A percentile compares a stretch with the other conserved stretches of the same genome.
These are phyloP conservation scores for Labeo calbasu DNA, from an alignment of 2,797 vertebrate species.

Conservation along the genomic window DNA sequence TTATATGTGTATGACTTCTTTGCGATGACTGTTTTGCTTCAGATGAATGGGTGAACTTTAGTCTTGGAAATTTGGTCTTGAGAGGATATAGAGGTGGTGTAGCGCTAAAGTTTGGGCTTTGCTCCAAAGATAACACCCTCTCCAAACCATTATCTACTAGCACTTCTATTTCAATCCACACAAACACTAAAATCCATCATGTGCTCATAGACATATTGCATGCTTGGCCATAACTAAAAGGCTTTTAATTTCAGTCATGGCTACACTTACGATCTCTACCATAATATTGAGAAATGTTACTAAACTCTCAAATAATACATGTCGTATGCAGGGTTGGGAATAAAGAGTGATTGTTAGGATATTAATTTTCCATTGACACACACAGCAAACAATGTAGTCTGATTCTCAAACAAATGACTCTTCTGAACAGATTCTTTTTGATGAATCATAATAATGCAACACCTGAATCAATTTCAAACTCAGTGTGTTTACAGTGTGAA, in stretches of 20 bases:
- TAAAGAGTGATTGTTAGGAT: background rate
- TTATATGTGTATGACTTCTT: background rate
- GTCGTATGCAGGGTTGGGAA: background rate
- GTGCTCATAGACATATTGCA: background rate
- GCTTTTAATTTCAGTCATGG: constrained; percentile 13
- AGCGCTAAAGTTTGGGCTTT: constrained; percentile 28
- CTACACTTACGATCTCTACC: background rate
- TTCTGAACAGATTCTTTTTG: background rate
- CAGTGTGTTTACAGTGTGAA: background rate
- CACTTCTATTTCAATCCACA: constrained; percentile 31
- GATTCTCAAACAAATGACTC: background rate
- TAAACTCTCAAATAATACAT: background rate
- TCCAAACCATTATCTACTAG: constrained; percentile 22
- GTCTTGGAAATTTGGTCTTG: constrained; percentile 10
- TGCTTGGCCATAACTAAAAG: constrained; percentile 5
- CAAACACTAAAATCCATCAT: constrained; percentile 29
- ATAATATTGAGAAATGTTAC: background rate
- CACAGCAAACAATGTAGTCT: background rate
- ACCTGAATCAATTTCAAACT: background rate
- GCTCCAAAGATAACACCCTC: constrained; percentile 49
- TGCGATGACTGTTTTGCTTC: background rate
- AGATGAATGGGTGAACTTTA: background rate
- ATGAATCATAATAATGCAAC: no score
- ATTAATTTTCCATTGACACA: background rate
- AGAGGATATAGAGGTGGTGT: constrained; percentile 5